Percentiles rank a stretch among this genome's conserved stretches.
Conservation (phyloP, 2,888 invertebrate species). For the Cerastis rubricosa region DNA sequence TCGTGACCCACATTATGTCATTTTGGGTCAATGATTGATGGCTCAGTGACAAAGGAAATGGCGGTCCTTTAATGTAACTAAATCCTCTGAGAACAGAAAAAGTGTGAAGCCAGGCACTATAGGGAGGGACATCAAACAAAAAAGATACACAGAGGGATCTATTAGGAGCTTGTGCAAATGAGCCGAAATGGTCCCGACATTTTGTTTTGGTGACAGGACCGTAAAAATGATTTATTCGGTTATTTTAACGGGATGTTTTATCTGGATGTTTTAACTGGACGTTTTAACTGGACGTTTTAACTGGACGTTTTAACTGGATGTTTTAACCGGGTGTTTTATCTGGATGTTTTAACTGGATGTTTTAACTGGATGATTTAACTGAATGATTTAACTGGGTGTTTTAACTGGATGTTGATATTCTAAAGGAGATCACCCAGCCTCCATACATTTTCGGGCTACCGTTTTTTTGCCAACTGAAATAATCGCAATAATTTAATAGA, state of each 20-base stretch:
- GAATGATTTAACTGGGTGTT: neutral
- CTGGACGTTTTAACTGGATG: too few relatives aligned
- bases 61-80: slow-evolving; percentile 13
- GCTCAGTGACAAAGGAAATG: slow-evolving; percentile 16
- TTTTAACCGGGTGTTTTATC: too few relatives aligned
- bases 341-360: neutral
- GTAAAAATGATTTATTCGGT: neutral
- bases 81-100: slow-evolving; percentile 9
- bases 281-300: too few relatives aligned
- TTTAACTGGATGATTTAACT: too few relatives aligned
- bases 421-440: too few relatives aligned
- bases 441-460: too few relatives aligned
- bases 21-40: slow-evolving; percentile 40
- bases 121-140: slow-evolving; percentile 6
- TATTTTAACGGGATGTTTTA: neutral
- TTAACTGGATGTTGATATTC: neutral
- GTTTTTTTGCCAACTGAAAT: too few relatives aligned
- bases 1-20: slow-evolving; percentile 18
- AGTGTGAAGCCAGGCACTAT: slow-evolving; percentile 7
- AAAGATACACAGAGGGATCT: neutral
- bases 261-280: too few relatives aligned
- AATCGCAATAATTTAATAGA: too few relatives aligned
- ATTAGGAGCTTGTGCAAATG: slow-evolving; percentile 4
- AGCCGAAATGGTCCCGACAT: neutral
- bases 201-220: neutral